Percentiles rank a stretch among this genome's conserved stretches.
These are phyloP conservation scores for Lypha dubia DNA, from an alignment of 2,888 invertebrate species.

Conservation along the genomic window DNA sequence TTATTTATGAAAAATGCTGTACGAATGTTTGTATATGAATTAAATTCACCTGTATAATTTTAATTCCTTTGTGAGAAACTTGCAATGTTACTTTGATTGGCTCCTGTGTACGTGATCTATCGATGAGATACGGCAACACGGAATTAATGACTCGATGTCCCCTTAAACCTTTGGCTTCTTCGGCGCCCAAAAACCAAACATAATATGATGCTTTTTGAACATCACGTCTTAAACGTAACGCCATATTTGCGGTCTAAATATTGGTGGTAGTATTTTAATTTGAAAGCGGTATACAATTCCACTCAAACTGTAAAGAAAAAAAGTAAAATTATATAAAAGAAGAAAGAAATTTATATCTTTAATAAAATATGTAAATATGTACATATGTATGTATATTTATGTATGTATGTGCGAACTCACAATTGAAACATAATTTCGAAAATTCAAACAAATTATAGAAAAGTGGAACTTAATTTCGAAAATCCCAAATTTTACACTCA, in stretches of 20 bases:
- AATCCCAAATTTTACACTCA: no score
- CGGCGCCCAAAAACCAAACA: constrained; percentile 97
- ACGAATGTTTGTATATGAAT: background rate
- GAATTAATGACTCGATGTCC: constrained; percentile 94
- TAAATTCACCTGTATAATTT: constrained; percentile 91
- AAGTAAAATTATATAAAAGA: background rate
- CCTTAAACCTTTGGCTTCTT: constrained; percentile 94
- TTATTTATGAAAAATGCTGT: background rate
- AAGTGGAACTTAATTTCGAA: no score
- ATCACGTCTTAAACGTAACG: constrained; percentile 91
- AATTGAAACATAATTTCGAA: no score
- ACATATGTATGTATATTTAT: background rate
- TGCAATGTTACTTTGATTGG: constrained; percentile 95
- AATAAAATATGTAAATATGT: background rate
- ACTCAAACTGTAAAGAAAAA: constrained; percentile 39
- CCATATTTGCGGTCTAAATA: constrained; percentile 85
- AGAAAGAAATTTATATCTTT: no score
- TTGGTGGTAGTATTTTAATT: constrained; percentile 32
- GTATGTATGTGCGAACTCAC: no score
- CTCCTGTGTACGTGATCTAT: constrained; percentile 92
- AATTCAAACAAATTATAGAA: no score
- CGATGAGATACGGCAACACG: constrained; percentile 92
- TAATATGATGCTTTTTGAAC: constrained; percentile 96
- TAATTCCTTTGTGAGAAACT: constrained; percentile 95
- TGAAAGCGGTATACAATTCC: constrained; percentile 15